Evolutionary conservation across 2,888 invertebrate species (phyloP).

Genomic region (Drosophila nigritarsus): DNA sequence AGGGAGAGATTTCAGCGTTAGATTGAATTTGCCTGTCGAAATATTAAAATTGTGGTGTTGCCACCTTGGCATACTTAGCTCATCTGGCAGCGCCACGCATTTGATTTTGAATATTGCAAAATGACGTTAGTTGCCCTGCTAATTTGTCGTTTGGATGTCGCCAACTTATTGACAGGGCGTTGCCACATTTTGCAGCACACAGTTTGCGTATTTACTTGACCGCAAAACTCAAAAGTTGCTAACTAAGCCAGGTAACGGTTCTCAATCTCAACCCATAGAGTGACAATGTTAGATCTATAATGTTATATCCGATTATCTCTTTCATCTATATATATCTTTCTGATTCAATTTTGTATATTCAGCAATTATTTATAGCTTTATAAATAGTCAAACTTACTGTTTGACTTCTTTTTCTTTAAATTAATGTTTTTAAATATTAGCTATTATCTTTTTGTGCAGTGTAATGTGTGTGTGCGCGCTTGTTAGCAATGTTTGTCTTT

Average conservation of each 20-base stretch:
- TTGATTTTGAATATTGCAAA: neutral
- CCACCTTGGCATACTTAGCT: neutral
- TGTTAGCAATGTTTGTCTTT: conserved; percentile 29
- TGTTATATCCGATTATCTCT: neutral
- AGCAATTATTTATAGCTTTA: neutral
- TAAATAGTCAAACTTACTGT: neutral
- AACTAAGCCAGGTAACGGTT: neutral
- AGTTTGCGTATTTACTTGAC: neutral
- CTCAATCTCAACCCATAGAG: neutral
- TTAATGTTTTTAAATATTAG: neutral
- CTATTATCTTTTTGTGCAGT: conserved; percentile 32
- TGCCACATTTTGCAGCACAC: conserved; percentile 6
- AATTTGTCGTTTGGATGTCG: neutral
- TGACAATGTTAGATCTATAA: neutral
- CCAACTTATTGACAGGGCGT: conserved; percentile 1
- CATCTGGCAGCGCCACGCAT: conserved; percentile 1
- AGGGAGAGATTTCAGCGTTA: neutral
- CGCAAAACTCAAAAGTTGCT: neutral
- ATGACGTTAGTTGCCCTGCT: neutral
- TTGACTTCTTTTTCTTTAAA: neutral
- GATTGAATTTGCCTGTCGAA: neutral
- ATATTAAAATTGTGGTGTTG: neutral
- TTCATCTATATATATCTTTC: neutral
- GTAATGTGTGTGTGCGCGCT: conserved; percentile 21
- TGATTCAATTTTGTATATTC: neutral